Evolutionary conservation across 1,140 invertebrate genomes (phyloP).

Genomic region (Olivierus martensii): DNA sequence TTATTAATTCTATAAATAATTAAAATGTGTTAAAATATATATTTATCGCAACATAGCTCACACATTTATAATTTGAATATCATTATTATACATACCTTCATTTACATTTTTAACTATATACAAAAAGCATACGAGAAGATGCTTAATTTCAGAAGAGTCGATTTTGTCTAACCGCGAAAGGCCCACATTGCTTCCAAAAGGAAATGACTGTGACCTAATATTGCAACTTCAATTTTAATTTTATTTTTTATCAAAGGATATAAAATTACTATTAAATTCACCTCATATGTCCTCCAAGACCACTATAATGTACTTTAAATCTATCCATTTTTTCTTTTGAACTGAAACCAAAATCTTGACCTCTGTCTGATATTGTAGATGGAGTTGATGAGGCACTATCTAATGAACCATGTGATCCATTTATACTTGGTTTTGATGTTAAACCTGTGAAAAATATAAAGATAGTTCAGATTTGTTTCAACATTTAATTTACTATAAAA

Average conservation of each 20-base stretch:
- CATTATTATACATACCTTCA: slow-evolving; percentile 35
- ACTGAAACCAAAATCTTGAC: slow-evolving; percentile 7
- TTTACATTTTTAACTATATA: slow-evolving; percentile 80
- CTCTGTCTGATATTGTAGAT: slow-evolving; percentile 11
- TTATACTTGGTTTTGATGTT: neutral
- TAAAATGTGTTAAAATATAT: too few relatives aligned
- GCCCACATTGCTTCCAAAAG: slow-evolving; percentile 21
- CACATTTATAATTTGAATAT: neutral
- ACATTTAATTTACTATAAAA: too few relatives aligned
- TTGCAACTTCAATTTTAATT: too few relatives aligned
- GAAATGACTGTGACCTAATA: slow-evolving; percentile 19
- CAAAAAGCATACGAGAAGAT: slow-evolving; percentile 76
- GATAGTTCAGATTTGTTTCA: too few relatives aligned
- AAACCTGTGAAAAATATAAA: too few relatives aligned
- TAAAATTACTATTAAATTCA: too few relatives aligned
- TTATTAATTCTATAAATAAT: slow-evolving; percentile 48
- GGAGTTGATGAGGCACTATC: slow-evolving; percentile 12
- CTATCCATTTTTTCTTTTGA: neutral
- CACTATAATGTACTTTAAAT: neutral
- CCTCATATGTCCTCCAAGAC: too few relatives aligned
- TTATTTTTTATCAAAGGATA: too few relatives aligned
- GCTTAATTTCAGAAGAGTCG: slow-evolving; percentile 58
- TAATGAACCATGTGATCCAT: slow-evolving; percentile 12
- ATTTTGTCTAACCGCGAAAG: slow-evolving; percentile 54
- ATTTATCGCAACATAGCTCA: too few relatives aligned